Evolutionary conservation across 1,140 invertebrate species (phyloP), one percentile per base, ranked within the genome.

Genomic region (Cardiocondyla obscurior): DNA sequence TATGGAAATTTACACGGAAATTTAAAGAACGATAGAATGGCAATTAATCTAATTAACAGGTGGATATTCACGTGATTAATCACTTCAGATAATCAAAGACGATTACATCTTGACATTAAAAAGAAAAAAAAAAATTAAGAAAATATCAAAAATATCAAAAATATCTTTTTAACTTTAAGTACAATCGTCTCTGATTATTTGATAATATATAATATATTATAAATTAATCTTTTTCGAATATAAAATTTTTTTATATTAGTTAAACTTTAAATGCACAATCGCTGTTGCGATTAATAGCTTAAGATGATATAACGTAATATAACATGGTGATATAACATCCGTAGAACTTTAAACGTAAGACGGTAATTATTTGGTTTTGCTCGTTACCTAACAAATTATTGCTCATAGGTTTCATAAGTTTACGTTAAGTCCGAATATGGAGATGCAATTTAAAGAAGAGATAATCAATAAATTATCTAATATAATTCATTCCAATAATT

Each of bases 371-470:
- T 69, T 14, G 1, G 16, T 25, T 67, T 77, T 16, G 16, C 33
- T 51, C 28, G 46, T 79, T 79, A 79, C 4, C 62, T 79, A 79
- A 79, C 62, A 55, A 79, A 67, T 12, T 67, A 25, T 33, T 22
- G 19, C 28, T 33, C 14, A 33, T 42, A 57, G 42, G 16, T 64
- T 19, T 76, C 60, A 22, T 39, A 53, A 73, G 5, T 44, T 14
- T 7, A 22, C 6, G 22, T 1, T 12, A 36, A 58, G 19, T 49
- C n/a, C 7, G n/a, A 60, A 33, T 33, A 51, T 8, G n/a, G n/a
- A n/a, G 3, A 19, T n/a, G 22, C 1, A 36, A 10, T 25, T 70
- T 25, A 3, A 22, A 1, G 22, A 73, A 57, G 22, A 33, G 22
- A n/a, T 55, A 46, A 14, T 22, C 2, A 36, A 70, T 60, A 62